phyloP scores from a whole-genome alignment of 2,113 vertebrate species.

The Elachura formosa region DNA sequence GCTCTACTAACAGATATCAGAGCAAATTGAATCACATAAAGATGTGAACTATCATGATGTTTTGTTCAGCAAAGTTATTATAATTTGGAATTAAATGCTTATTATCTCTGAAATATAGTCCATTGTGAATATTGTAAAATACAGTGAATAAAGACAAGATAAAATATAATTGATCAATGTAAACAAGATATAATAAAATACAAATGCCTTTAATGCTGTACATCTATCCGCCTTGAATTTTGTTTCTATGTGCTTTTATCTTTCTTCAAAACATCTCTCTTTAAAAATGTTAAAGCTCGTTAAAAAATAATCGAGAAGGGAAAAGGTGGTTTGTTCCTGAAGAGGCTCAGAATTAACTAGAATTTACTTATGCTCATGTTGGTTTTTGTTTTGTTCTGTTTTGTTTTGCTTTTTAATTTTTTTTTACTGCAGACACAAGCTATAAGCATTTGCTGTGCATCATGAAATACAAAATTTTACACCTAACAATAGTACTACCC shows the following conservation, averaged over 20 bases:
- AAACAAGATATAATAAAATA: background rate
- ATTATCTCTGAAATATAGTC: background rate
- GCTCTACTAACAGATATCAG: background rate
- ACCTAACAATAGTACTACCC: background rate
- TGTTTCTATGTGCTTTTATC: background rate
- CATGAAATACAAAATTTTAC: background rate
- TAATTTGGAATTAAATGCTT: background rate
- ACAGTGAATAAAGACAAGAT: background rate
- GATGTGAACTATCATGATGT: background rate
- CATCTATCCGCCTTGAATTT: background rate
- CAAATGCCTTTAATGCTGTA: background rate
- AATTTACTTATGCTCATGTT: background rate
- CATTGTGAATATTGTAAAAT: background rate
- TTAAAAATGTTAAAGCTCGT: background rate
- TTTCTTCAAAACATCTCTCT: background rate
- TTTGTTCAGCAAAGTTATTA: background rate
- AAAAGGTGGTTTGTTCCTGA: background rate
- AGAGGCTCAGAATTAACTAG: background rate
- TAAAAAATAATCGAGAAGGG: background rate
- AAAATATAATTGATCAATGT: background rate
- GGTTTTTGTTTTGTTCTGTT: no score
- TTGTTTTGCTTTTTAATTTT: no score
- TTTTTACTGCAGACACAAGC: background rate
- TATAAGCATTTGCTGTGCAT: background rate
- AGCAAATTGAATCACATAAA: background rate